Conservation (phyloP, 2,888 invertebrate genomes). For the Eilema depressum region DNA sequence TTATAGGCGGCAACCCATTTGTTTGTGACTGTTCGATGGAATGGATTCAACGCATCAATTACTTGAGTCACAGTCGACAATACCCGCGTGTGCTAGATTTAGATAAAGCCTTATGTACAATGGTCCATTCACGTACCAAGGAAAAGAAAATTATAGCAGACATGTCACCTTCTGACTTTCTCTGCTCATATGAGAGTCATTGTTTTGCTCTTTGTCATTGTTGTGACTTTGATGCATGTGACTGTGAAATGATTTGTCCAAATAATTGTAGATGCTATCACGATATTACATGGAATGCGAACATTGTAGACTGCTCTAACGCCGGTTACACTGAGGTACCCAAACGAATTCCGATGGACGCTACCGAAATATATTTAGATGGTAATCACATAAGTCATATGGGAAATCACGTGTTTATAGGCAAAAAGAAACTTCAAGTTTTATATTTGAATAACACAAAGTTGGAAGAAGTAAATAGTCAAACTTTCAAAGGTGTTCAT, state of each 20-base stretch:
- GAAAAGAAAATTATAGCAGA: slow-evolving; percentile 91
- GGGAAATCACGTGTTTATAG: slow-evolving; percentile 94
- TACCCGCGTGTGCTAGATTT: slow-evolving; percentile 93
- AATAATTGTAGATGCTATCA: slow-evolving; percentile 94
- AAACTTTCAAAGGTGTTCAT: slow-evolving; percentile 93
- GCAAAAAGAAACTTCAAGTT: slow-evolving; percentile 92
- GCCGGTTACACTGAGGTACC: slow-evolving; percentile 91
- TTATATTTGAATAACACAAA: slow-evolving; percentile 93
- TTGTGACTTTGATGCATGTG: slow-evolving; percentile 96
- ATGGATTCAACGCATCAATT: slow-evolving; percentile 93
- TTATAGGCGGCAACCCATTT: slow-evolving; percentile 94
- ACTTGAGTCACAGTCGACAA: slow-evolving; percentile 91
- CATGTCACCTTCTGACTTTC: slow-evolving; percentile 91
- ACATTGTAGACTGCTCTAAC: slow-evolving; percentile 94
- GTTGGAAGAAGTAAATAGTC: slow-evolving; percentile 91
- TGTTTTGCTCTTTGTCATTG: slow-evolving; percentile 96
- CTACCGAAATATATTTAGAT: slow-evolving; percentile 95
- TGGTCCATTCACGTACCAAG: slow-evolving; percentile 89
- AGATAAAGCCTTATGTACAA: slow-evolving; percentile 91
- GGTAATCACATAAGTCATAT: slow-evolving; percentile 93
- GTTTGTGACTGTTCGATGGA: slow-evolving; percentile 96
- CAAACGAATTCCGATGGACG: slow-evolving; percentile 94
- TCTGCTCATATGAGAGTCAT: slow-evolving; percentile 93
- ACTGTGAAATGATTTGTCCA: slow-evolving; percentile 97
- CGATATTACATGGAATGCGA: slow-evolving; percentile 94